Conservation (phyloP, 2,797 vertebrate species). For the Amazona finschi region DNA sequence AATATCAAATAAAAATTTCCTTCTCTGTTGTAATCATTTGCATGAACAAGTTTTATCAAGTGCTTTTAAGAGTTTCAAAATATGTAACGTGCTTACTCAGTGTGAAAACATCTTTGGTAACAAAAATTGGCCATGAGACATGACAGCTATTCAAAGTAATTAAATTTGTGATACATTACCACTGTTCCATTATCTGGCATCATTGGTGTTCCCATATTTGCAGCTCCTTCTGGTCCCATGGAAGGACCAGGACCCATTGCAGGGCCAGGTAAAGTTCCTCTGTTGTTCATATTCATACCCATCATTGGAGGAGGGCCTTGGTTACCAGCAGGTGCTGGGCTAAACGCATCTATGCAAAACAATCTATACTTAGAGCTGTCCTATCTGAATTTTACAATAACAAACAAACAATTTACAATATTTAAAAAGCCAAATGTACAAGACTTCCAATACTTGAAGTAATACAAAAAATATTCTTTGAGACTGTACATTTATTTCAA, state of each 20-base stretch:
- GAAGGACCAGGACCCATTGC: slow-evolving; percentile 86
- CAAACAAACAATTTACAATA: slow-evolving; percentile 69
- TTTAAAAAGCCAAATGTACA: slow-evolving; percentile 60
- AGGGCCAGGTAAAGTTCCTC: slow-evolving; percentile 86
- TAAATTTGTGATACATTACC: slow-evolving; percentile 90
- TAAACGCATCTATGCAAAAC: slow-evolving; percentile 96
- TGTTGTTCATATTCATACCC: slow-evolving; percentile 93
- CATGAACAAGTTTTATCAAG: not conserved
- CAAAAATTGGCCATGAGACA: slow-evolving; percentile 46
- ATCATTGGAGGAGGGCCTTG: slow-evolving; percentile 94
- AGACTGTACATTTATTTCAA: slow-evolving; percentile 73
- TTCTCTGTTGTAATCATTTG: not conserved
- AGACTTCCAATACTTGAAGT: slow-evolving; percentile 55
- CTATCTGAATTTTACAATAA: slow-evolving; percentile 74
- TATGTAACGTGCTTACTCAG: not conserved
- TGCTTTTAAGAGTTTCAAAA: not conserved
- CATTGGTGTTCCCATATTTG: slow-evolving; percentile 90
- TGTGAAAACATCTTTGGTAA: slow-evolving; percentile 79
- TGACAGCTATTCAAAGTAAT: slow-evolving; percentile 64
- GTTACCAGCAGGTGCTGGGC: slow-evolving; percentile 90
- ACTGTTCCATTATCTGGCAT: slow-evolving; percentile 94
- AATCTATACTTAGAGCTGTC: slow-evolving; percentile 86
- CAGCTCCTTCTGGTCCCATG: slow-evolving; percentile 89
- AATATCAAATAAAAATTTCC: not conserved
- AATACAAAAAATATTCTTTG: slow-evolving; percentile 63